Conservation (phyloP, 2,113 vertebrate species). For the Donacobius atricapilla region DNA sequence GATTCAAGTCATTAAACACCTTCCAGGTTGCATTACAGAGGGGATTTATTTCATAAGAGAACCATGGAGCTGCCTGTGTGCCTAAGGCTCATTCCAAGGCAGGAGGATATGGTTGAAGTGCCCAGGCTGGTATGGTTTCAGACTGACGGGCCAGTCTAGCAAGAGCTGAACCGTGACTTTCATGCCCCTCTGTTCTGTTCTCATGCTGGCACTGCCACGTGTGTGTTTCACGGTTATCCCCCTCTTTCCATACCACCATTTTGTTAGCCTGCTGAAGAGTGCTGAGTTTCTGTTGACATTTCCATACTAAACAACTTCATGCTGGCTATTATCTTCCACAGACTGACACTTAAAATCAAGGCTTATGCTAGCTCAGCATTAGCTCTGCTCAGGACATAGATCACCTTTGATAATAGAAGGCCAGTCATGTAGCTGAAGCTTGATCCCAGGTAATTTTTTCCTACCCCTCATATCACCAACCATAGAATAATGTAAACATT, state of each 20-base stretch:
- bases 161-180: neutral
- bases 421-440: neutral
- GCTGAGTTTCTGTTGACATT: neutral
- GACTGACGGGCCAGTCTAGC: neutral
- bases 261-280: neutral
- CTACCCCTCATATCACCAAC: accelerated
- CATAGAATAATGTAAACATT: neutral
- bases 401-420: neutral
- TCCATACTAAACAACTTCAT: neutral
- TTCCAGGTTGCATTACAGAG: neutral
- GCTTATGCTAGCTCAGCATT: neutral
- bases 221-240: neutral
- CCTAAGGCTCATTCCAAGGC: neutral
- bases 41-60: neutral
- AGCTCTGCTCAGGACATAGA: neutral
- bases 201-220: accelerated
- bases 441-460: neutral
- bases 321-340: neutral
- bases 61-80: neutral
- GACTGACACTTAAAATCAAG: neutral
- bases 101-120: neutral
- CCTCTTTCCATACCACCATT: neutral
- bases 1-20: neutral
- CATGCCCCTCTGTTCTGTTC: accelerated
- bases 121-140: neutral